Base-by-base conservation (phyloP, 2,888 invertebrate genomes). In the Cerceris ruficornis region DNA sequence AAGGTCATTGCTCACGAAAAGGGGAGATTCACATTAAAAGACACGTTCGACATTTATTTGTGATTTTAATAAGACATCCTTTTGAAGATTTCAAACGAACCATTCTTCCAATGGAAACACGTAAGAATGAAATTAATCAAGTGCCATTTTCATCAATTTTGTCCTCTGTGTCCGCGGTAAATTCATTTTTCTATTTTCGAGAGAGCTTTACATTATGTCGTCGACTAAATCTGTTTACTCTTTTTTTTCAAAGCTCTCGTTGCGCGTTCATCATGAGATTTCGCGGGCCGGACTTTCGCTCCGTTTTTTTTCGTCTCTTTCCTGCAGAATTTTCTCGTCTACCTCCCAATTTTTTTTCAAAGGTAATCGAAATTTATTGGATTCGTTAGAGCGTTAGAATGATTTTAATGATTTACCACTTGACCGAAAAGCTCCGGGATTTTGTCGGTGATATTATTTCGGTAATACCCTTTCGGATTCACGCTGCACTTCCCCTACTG, bases 401-500 rank as follows among this genome's bases (percentile, higher is more conserved):
- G 39, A 49, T 67, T 42, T 14, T 65, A 49, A 14, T 42, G 46
- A 58, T 58, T 60, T 6, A 43, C 39, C 42, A 54, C 68, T 59
- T 41, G 58, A 42, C 42, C 42, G 58, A 7, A 50, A 28, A 50
- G 54, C 50, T 61, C 15, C 6, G 39, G 42, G 15, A 17, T 28
- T 67, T 70, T 58, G 65, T 70, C 67, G 59, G 64, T 67, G 49
- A 59, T 68, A 70, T 68, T 70, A 62, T 59, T 71, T 61, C 55
- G 54, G 5, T 46, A 17, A 55, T 39, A 64, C 50, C 11, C 28
- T 49, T 17, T 17, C n/a, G 70, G 80, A 80, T 81, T 84, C 83
- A 76, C 81, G 82, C 54, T 84, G 74, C 71, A 67, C 74, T 69
- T 65, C 69, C 62, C 42, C 70, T 52, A 49, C 39, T 14, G 57